These are phyloP conservation scores for Heterodera schachtii DNA, from an alignment of 1,140 invertebrate species.

Conservation along the genomic window DNA sequence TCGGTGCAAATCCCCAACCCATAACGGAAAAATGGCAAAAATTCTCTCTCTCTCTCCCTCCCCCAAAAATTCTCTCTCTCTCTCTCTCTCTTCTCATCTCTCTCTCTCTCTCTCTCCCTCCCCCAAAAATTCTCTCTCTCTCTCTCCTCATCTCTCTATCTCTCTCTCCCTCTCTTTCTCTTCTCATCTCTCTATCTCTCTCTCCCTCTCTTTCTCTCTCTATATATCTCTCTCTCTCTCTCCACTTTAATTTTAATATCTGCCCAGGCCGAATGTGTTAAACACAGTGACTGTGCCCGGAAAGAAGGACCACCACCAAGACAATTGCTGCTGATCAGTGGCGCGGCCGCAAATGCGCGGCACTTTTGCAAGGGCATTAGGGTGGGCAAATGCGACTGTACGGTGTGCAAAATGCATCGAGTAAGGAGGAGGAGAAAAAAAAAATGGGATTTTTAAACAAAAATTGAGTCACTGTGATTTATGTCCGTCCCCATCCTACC, in stretches of 20 bases:
- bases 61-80: too few relatives aligned
- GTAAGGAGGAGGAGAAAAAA: background rate
- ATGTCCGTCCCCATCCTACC: too few relatives aligned
- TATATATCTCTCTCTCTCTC: background rate
- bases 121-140: too few relatives aligned
- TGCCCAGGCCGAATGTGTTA: background rate
- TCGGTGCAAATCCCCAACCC: too few relatives aligned
- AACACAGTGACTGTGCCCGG: background rate
- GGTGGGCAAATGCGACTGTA: constrained; percentile 1
- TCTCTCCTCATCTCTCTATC: too few relatives aligned
- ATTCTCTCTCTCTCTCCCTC: background rate
- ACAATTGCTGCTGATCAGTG: background rate
- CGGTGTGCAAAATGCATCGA: background rate
- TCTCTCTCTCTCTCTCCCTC: too few relatives aligned
- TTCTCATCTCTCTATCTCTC: too few relatives aligned
- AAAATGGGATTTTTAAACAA: background rate
- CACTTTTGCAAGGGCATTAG: background rate
- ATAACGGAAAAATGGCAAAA: too few relatives aligned
- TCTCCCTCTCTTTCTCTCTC: too few relatives aligned
- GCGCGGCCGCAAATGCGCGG: constrained; percentile 1
- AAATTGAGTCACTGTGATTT: background rate
- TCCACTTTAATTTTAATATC: too few relatives aligned
- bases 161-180: too few relatives aligned
- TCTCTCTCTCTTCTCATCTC: too few relatives aligned
- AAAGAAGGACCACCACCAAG: background rate